A percentile compares a stretch with the other conserved stretches of the same genome.
Evolutionary conservation across 2,888 invertebrate species (phyloP).

Genomic region (Catocala sponsa): DNA sequence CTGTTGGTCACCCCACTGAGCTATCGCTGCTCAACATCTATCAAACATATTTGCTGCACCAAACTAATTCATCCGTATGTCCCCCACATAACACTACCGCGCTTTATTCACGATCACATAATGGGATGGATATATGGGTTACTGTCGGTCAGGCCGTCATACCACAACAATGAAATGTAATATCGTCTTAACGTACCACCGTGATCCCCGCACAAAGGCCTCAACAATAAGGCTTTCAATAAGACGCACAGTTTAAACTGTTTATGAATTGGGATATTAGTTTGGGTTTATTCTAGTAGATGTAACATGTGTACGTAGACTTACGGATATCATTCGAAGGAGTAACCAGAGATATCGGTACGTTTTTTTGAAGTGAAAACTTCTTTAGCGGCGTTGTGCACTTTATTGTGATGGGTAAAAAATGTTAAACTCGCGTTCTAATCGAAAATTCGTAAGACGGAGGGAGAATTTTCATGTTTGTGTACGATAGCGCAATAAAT

Average conservation of each 20-base stretch:
- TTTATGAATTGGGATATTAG: slow-evolving; percentile 44
- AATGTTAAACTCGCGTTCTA: too few species aligned
- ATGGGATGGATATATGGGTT: slow-evolving; percentile 82
- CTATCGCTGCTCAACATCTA: too few species aligned
- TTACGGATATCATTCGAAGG: too few species aligned
- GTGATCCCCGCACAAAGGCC: slow-evolving; percentile 70
- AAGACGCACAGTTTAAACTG: slow-evolving; percentile 36
- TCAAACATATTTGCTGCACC: background rate
- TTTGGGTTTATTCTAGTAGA: slow-evolving; percentile 23
- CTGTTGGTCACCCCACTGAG: too few species aligned
- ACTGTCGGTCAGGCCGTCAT: slow-evolving; percentile 79
- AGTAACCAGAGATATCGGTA: too few species aligned
- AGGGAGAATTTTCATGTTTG: too few species aligned
- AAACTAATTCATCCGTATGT: slow-evolving; percentile 47
- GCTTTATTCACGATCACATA: slow-evolving; percentile 81
- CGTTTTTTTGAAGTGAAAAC: too few species aligned
- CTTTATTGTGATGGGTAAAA: too few species aligned
- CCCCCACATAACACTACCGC: slow-evolving; percentile 53
- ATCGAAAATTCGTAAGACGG: too few species aligned
- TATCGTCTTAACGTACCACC: slow-evolving; percentile 65
- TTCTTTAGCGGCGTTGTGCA: too few species aligned
- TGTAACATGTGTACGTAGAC: background rate
- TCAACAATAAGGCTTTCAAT: slow-evolving; percentile 53
- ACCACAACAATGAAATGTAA: slow-evolving; percentile 75
- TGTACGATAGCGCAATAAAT: too few species aligned